These are phyloP conservation scores for Eulemur mongoz DNA, from an alignment of 2,797 vertebrate species.

Conservation along the genomic window DNA sequence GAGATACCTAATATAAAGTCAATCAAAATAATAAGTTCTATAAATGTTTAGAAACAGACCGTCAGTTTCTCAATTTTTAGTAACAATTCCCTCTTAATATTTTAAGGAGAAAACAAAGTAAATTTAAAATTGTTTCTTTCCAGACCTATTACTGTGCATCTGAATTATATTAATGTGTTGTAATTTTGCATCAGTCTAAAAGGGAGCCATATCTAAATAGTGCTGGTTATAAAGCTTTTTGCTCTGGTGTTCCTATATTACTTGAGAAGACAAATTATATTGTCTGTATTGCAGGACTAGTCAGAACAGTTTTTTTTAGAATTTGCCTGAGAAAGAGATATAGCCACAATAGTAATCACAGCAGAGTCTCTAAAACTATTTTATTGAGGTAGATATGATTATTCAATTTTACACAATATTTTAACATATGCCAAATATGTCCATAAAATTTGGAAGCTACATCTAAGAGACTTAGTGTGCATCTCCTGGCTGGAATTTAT, in stretches of 20 bases:
- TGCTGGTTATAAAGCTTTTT: not conserved
- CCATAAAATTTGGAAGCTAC: not conserved
- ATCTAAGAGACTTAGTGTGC: not conserved
- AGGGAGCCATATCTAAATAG: not conserved
- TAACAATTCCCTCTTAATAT: not conserved
- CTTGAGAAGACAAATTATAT: not conserved
- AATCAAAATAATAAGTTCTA: not conserved
- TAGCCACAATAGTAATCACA: not conserved
- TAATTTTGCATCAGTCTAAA: not conserved
- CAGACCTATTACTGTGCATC: not conserved
- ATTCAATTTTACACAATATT: slow-evolving; percentile 22
- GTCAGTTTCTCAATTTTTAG: not conserved
- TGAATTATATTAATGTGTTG: not conserved
- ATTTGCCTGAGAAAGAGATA: not conserved
- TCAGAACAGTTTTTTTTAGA: not conserved
- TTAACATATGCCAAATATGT: not conserved
- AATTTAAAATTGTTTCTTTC: not conserved
- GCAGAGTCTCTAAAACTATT: not conserved
- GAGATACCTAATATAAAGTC: not conserved
- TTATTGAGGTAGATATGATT: not conserved
- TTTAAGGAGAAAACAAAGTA: not conserved
- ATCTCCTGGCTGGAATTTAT: slow-evolving; percentile 9
- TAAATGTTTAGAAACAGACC: not conserved
- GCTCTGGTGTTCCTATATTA: not conserved
- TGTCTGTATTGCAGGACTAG: not conserved